Percentiles rank a stretch among this genome's conserved stretches.
Evolutionary conservation across 2,888 invertebrate genomes (phyloP).

Genomic region (Erebia palarica): DNA sequence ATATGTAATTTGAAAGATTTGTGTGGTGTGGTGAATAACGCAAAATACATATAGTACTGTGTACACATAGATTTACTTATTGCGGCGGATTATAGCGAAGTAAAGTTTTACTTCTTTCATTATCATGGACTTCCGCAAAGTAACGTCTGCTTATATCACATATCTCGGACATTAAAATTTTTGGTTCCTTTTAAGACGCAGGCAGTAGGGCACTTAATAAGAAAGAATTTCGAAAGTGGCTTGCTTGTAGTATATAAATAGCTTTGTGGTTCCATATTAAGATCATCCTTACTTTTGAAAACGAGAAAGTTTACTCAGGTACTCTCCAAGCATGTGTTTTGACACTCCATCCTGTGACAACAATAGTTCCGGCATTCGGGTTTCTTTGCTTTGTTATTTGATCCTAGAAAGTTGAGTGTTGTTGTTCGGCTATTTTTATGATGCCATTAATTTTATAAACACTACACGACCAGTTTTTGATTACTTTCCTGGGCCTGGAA

Average conservation of each 20-base stretch:
- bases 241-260: neutral
- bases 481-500: neutral
- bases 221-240: too few relatives aligned
- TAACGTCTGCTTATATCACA: too few relatives aligned
- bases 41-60: too few relatives aligned
- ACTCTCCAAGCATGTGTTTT: neutral
- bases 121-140: too few relatives aligned
- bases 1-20: too few relatives aligned
- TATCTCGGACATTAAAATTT: too few relatives aligned
- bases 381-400: conserved; percentile 14
- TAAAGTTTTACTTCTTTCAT: too few relatives aligned
- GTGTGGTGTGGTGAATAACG: too few relatives aligned
- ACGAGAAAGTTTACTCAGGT: neutral
- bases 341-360: conserved; percentile 10
- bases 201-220: too few relatives aligned
- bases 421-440: neutral
- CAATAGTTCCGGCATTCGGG: neutral
- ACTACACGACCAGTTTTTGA: neutral
- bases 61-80: too few relatives aligned
- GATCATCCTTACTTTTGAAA: neutral
- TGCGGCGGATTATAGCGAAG: too few relatives aligned
- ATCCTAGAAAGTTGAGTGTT: neutral
- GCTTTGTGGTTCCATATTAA: neutral
- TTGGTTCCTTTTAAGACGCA: too few relatives aligned
- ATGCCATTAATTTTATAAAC: neutral